Percentiles rank a stretch among this genome's conserved stretches.
phyloP scores from a whole-genome alignment of 1,140 invertebrate genomes.

The Ceratina calcarata region DNA sequence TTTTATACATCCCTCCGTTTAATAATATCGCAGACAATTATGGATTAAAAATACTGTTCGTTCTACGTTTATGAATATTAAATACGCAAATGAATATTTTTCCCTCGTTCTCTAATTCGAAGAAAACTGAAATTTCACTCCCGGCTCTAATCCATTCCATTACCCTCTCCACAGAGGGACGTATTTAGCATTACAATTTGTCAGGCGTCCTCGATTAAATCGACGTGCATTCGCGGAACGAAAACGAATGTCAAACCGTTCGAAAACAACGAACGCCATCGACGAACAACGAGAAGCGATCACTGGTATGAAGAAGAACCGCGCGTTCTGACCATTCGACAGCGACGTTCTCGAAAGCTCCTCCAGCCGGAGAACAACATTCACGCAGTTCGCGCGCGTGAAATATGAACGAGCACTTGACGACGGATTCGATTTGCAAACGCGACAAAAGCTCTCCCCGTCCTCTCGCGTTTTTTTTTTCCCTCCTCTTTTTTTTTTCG shows the following conservation, averaged over 20 bases:
- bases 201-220: conserved; percentile 7
- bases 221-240: not conserved
- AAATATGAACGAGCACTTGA: conserved; percentile 50
- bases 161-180: too few species aligned
- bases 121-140: too few species aligned
- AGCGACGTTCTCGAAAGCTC: conserved; percentile 14
- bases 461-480: too few species aligned
- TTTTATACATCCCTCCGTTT: too few species aligned
- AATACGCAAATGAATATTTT: too few species aligned
- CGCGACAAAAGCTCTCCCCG: conserved; percentile 50
- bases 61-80: too few species aligned
- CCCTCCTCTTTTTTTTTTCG: not conserved
- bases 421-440: conserved; percentile 56
- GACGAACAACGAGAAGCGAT: conserved; percentile 9
- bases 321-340: conserved; percentile 20
- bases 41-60: too few species aligned
- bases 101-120: too few species aligned
- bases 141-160: too few species aligned
- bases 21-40: too few species aligned
- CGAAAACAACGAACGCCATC: conserved; percentile 21
- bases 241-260: conserved; percentile 7
- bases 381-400: conserved; percentile 32
- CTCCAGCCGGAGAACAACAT: conserved; percentile 17
- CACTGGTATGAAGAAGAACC: conserved; percentile 11
- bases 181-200: conserved; percentile 7